Conservation (phyloP, 2,888 invertebrate genomes). For the Nemoura dubitans region DNA sequence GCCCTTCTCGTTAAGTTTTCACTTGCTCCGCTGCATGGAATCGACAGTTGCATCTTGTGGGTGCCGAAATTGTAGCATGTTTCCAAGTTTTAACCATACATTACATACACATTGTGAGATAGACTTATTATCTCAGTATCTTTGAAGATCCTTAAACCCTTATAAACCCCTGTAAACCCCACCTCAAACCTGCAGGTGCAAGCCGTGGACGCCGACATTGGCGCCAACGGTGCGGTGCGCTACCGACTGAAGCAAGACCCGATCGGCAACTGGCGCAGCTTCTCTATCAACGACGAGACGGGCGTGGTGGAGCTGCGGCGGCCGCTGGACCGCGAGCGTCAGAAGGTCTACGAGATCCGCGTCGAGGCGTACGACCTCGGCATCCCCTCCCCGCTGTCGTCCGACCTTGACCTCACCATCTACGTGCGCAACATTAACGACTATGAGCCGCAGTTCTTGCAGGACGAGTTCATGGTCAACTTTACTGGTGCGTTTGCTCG, state of each 20-base stretch:
- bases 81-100: too few species aligned
- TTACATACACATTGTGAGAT: too few species aligned
- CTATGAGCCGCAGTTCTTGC: conserved; percentile 85
- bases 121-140: too few species aligned
- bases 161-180: too few species aligned
- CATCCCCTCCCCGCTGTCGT: conserved; percentile 83
- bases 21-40: too few species aligned
- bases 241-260: conserved; percentile 85
- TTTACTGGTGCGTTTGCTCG: conserved; percentile 69
- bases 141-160: too few species aligned
- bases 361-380: conserved; percentile 92
- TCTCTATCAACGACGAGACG: conserved; percentile 79
- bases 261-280: conserved; percentile 82
- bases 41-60: too few species aligned
- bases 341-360: conserved; percentile 89
- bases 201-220: conserved; percentile 89
- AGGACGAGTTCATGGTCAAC: conserved; percentile 75
- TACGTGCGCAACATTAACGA: conserved; percentile 90
- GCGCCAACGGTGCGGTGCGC: conserved; percentile 87
- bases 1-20: too few species aligned
- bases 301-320: conserved; percentile 79
- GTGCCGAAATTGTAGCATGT: too few species aligned
- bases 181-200: too few species aligned
- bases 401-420: conserved; percentile 86
- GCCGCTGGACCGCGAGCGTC: conserved; percentile 81